phyloP scores from a whole-genome alignment of 2,113 vertebrate species.

The Murina feae region DNA sequence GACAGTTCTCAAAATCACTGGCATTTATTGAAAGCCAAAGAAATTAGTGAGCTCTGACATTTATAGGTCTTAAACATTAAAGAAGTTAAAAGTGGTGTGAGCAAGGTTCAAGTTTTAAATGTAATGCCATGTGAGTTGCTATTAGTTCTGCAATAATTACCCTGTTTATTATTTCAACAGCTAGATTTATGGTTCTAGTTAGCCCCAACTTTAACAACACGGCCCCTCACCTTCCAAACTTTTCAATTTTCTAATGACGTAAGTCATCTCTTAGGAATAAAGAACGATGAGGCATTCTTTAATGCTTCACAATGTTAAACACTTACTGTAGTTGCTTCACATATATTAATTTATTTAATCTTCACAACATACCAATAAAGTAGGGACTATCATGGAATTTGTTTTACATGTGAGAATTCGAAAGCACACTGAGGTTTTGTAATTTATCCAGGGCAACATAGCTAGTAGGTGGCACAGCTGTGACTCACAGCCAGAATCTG shows the following conservation, averaged over 20 bases:
- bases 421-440: not conserved
- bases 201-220: constrained; percentile 28
- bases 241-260: constrained; percentile 39
- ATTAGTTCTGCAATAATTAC: constrained; percentile 75
- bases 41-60: constrained; percentile 79
- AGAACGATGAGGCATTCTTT: not conserved
- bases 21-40: constrained; percentile 78
- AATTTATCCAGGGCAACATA: not conserved
- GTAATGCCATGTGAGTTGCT: constrained; percentile 68
- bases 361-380: not conserved
- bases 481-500: not conserved
- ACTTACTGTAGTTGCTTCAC: not conserved
- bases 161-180: constrained; percentile 72
- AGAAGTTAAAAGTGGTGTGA: constrained; percentile 75
- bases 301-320: not conserved
- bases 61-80: constrained; percentile 76
- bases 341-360: constrained; percentile 21
- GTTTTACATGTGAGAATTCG: not conserved
- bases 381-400: not conserved
- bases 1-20: constrained; percentile 75
- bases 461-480: not conserved
- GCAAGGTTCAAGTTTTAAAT: constrained; percentile 77
- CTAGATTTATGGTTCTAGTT: constrained; percentile 49
- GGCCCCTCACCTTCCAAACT: constrained; percentile 46
- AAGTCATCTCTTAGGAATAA: not conserved